A percentile compares a stretch with the other conserved stretches of the same genome.
phyloP scores from a whole-genome alignment of 1,140 invertebrate species.

The Limonius californicus region DNA sequence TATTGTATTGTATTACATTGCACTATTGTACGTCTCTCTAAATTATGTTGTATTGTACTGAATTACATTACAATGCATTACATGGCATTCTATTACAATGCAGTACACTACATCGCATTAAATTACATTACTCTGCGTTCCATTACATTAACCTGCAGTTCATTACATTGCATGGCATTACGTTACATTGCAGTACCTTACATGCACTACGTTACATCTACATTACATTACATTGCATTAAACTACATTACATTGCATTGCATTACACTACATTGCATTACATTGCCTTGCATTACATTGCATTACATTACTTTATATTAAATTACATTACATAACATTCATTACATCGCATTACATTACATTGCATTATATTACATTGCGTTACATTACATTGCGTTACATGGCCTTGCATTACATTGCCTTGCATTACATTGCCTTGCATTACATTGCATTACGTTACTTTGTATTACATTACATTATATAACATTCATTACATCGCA shows the following conservation, averaged over 20 bases:
- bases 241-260: too few relatives aligned
- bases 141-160: not conserved
- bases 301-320: not conserved
- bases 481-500: too few relatives aligned
- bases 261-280: not conserved
- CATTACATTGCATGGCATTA: not conserved
- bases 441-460: too few relatives aligned
- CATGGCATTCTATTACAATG: not conserved
- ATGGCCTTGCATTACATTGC: too few relatives aligned
- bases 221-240: too few relatives aligned
- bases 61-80: not conserved
- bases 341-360: not conserved
- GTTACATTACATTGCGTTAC: not conserved
- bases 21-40: not conserved
- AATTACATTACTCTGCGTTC: not conserved
- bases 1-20: not conserved
- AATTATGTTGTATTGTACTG: not conserved
- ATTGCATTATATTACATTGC: not conserved
- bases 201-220: not conserved
- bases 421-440: too few relatives aligned
- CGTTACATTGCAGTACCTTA: not conserved
- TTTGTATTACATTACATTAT: not conserved
- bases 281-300: too few relatives aligned
- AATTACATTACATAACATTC: too few relatives aligned
- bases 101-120: not conserved